Percentiles rank a stretch among this genome's conserved stretches.
phyloP scores from a whole-genome alignment of 2,797 vertebrate genomes.

The Sciaenops ocellatus region DNA sequence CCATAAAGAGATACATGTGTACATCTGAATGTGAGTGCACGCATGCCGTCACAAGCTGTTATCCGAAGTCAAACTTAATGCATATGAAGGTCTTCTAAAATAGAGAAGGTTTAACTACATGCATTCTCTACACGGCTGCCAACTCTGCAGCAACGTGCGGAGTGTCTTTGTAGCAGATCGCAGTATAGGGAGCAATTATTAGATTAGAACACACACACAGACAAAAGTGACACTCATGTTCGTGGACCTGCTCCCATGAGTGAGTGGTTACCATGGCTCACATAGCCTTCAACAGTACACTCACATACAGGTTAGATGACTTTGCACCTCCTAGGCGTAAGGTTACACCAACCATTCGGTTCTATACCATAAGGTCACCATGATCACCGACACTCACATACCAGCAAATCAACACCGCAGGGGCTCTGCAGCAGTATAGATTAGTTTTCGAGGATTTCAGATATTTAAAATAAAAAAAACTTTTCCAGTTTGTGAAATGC shows the following conservation, averaged over 20 bases:
- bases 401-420: slow-evolving; percentile 44
- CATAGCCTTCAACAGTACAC: background rate
- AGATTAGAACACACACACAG: background rate
- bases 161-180: background rate
- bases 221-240: background rate
- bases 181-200: background rate
- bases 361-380: slow-evolving; percentile 39
- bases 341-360: slow-evolving; percentile 52
- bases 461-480: background rate
- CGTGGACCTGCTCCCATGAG: background rate
- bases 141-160: slow-evolving; percentile 4
- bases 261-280: slow-evolving; percentile 1
- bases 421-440: background rate
- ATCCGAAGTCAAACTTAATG: slow-evolving; percentile 62
- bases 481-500: background rate
- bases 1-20: background rate
- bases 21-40: slow-evolving; percentile 15
- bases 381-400: slow-evolving; percentile 39
- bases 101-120: slow-evolving; percentile 58
- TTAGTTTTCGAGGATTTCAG: background rate
- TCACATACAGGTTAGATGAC: slow-evolving; percentile 26
- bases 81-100: slow-evolving; percentile 75
- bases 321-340: slow-evolving; percentile 21
- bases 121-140: slow-evolving; percentile 49
- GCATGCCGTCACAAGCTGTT: slow-evolving; percentile 36